Base-by-base conservation (phyloP, 2,888 invertebrate genomes). In the Ochropleura plecta region DNA sequence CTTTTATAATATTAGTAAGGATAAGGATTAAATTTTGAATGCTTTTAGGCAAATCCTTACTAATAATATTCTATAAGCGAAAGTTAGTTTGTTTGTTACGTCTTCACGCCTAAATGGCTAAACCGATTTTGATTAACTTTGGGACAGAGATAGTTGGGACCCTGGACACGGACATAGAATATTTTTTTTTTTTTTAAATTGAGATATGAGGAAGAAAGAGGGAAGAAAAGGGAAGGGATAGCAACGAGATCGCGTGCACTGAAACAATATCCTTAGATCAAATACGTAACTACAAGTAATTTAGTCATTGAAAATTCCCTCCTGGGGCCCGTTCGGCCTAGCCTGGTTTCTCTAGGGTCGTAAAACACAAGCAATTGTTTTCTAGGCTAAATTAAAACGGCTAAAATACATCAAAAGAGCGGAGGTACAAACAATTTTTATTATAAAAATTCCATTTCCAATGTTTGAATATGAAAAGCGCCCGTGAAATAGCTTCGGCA, bases 401-500 rank as follows among this genome's bases (percentile, higher is more conserved):
- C 7, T 18, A n/a, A 79, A 81, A 79, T 68, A 75, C 77, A 77
- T 73, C 71, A 74, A 70, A 82, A 63, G 68, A 77, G 51, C 66
- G 42, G 20, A 78, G 49, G 67, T 75, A 70, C 70, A 53, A 80
- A 79, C 78, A 79, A 78, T 81, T 85, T 84, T 82, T 82, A 84
- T 83, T 79, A 73, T 63, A 79, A 79, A 79, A 82, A 84, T 81
- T 77, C 81, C 76, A 79, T 81, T 79, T 74, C 65, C 69, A 83
- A 81, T 82, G 83, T 85, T 86, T 79, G 81, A 82, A 81, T 83
- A 82, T 81, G 80, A 82, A 87, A 86, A 85, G 63, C 80, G 64
- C 49, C 70, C 74, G 68, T 79, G 77, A 55, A 81, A 83, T 80
- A 75, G 79, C 75, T 83, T 75, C 53, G 67, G 76, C 78, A 85